Conservation (phyloP, 2,113 vertebrate species). For the Xiphophorus hellerii region DNA sequence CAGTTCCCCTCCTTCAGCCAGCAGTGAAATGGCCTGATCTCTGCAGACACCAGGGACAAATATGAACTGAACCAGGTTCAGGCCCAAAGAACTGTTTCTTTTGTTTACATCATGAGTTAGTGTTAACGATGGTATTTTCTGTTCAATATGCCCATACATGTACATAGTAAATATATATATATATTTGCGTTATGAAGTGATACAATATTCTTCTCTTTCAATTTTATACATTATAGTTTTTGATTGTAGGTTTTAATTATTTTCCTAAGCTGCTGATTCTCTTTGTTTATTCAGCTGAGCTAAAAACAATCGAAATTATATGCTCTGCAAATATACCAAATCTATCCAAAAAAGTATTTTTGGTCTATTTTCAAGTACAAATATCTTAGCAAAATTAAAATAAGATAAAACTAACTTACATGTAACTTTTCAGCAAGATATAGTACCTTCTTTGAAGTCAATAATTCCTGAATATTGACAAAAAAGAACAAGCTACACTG, state of each 20-base stretch:
- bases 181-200: slow-evolving; percentile 13
- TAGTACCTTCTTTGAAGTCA: too few relatives aligned
- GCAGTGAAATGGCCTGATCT: slow-evolving; percentile 75
- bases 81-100: slow-evolving; percentile 14
- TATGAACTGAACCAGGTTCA: neutral
- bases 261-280: slow-evolving; percentile 13
- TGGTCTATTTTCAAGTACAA: too few relatives aligned
- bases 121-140: slow-evolving; percentile 38
- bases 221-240: neutral
- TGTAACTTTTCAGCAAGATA: too few relatives aligned
- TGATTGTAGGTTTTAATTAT: slow-evolving; percentile 25
- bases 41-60: neutral
- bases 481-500: too few relatives aligned
- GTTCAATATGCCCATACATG: slow-evolving; percentile 20
- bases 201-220: slow-evolving; percentile 1
- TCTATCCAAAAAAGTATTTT: too few relatives aligned
- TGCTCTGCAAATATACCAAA: neutral
- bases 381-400: too few relatives aligned
- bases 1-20: slow-evolving; percentile 71
- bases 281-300: slow-evolving; percentile 3
- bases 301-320: slow-evolving; percentile 7
- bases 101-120: slow-evolving; percentile 40
- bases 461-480: too few relatives aligned
- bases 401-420: too few relatives aligned
- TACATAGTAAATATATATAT: slow-evolving; percentile 15